Evolutionary conservation across 30 jellyfish, hydroid and myxozoan genomes (phyloP).

Genomic region (Aurelia aurita complex sp. Pacific): DNA sequence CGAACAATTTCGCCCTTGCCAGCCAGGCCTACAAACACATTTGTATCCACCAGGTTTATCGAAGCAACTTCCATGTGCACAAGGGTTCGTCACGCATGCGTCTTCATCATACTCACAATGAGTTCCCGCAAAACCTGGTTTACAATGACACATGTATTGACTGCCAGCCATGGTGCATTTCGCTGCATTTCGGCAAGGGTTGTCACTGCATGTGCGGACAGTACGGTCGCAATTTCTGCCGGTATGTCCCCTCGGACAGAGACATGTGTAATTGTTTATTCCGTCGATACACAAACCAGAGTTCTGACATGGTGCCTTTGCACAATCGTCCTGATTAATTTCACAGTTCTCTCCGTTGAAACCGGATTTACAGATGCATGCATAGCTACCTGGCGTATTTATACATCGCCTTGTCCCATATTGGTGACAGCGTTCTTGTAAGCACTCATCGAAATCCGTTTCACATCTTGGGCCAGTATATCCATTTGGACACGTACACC

Average conservation of each 20-base stretch:
- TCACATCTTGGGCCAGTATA: slow-evolving; percentile 89
- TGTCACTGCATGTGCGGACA: slow-evolving; percentile 73
- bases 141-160: slow-evolving; percentile 69
- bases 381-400: slow-evolving; percentile 79
- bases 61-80: slow-evolving; percentile 75
- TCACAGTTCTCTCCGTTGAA: slow-evolving; percentile 83
- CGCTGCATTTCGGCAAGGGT: slow-evolving; percentile 70
- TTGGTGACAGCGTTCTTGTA: slow-evolving; percentile 44
- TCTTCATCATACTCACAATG: slow-evolving; percentile 79
- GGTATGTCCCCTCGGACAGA: slow-evolving; percentile 80
- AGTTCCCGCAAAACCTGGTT: slow-evolving; percentile 64
- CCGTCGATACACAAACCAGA: slow-evolving; percentile 84
- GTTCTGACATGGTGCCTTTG: slow-evolving; percentile 58
- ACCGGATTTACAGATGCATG: slow-evolving; percentile 74
- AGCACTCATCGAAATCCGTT: slow-evolving; percentile 62
- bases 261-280: slow-evolving; percentile 61
- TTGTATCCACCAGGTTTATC: slow-evolving; percentile 64
- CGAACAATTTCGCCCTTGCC: slow-evolving; percentile 76
- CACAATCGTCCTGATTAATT: slow-evolving; percentile 67
- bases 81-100: slow-evolving; percentile 67
- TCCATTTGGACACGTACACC: slow-evolving; percentile 69
- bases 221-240: slow-evolving; percentile 79
- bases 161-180: slow-evolving; percentile 53
- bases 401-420: slow-evolving; percentile 74
- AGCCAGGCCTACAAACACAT: slow-evolving; percentile 73